These are phyloP conservation scores for Pedionomus torquatus DNA, from an alignment of 2,113 vertebrate species.

Conservation along the genomic window DNA sequence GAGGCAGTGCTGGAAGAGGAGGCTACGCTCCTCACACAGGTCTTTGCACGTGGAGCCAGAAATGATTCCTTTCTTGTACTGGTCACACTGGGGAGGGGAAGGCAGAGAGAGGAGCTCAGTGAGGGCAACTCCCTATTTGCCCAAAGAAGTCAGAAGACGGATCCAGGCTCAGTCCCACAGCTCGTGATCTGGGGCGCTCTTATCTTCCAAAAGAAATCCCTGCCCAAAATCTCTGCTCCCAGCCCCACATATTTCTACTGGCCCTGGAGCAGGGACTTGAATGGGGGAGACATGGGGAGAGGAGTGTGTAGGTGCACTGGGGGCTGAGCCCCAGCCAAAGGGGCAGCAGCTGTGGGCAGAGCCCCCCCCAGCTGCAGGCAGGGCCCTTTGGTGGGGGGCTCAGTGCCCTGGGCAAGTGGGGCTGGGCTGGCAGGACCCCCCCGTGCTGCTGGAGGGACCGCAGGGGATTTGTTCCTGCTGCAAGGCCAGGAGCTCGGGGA, in stretches of 20 bases:
- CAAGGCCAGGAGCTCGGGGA: not conserved
- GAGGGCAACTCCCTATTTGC: accelerated
- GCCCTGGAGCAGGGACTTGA: not conserved
- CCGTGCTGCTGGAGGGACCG: not conserved
- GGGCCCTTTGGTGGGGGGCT: not conserved
- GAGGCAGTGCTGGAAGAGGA: slow-evolving; percentile 88
- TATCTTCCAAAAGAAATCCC: not conserved
- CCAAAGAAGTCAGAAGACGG: accelerated
- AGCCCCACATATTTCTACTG: not conserved
- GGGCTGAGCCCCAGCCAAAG: not conserved
- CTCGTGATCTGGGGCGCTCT: no score
- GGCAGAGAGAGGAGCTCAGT: not conserved
- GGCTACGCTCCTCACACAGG: slow-evolving; percentile 85
- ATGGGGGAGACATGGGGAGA: not conserved
- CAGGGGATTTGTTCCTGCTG: not conserved
- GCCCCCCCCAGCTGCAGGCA: not conserved
- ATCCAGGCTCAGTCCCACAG: not conserved
- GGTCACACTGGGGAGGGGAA: slow-evolving; percentile 85
- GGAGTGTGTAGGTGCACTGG: not conserved
- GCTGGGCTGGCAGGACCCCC: not conserved
- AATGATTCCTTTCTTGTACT: slow-evolving; percentile 94
- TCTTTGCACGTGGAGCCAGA: slow-evolving; percentile 92
- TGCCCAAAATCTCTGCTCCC: not conserved
- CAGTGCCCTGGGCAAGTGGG: not conserved
- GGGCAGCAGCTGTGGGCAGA: not conserved